Evolutionary conservation across 2,888 invertebrate species (phyloP).

Genomic region (Eupithecia vulgata): DNA sequence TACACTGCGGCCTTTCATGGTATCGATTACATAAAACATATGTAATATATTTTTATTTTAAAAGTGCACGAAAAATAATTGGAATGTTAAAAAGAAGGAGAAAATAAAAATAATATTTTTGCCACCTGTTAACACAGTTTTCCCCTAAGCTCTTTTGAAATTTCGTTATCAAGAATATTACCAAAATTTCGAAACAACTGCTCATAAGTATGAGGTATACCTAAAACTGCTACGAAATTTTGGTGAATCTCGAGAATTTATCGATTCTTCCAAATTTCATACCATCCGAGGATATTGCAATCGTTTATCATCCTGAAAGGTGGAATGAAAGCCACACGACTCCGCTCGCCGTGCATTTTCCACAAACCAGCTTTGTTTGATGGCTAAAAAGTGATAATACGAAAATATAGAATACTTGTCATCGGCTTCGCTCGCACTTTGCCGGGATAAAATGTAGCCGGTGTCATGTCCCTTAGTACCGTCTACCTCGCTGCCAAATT

Average conservation of each 20-base stretch:
- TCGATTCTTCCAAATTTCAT: constrained; percentile 35
- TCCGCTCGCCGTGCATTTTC: neutral
- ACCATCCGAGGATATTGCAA: constrained; percentile 35
- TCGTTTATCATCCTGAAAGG: constrained; percentile 36
- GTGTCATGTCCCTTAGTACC: neutral
- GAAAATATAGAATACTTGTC: neutral
- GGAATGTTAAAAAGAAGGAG: too few species aligned
- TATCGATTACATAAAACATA: too few species aligned
- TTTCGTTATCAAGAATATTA: neutral
- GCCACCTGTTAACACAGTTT: neutral
- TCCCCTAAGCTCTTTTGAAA: neutral
- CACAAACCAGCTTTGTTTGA: neutral
- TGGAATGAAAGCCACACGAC: constrained; percentile 26
- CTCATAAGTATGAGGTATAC: neutral
- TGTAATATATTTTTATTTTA: neutral
- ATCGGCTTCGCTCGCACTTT: neutral
- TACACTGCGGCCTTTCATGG: neutral
- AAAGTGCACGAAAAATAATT: neutral
- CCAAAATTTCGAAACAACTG: neutral
- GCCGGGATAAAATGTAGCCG: neutral
- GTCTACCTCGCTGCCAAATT: neutral
- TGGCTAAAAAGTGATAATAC: neutral
- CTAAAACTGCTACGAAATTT: neutral
- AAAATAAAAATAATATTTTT: neutral
- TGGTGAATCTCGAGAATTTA: constrained; percentile 31